These are phyloP conservation scores for Ormyrus thymus DNA, from an alignment of 2,888 invertebrate genomes.

Conservation along the genomic window DNA sequence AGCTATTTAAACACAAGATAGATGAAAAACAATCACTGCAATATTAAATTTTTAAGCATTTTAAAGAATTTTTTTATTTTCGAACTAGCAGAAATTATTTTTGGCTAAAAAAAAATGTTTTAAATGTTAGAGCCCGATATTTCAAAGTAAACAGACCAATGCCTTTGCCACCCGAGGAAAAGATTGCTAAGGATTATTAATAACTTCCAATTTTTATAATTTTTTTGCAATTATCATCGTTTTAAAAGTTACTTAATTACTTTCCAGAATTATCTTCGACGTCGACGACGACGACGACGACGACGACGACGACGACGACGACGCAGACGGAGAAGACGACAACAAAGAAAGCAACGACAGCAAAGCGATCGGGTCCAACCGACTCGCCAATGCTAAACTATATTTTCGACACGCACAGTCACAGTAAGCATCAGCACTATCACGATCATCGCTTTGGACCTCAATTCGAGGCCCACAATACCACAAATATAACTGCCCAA, in stretches of 20 bases:
- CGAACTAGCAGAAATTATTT: too few relatives aligned
- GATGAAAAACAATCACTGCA: too few relatives aligned
- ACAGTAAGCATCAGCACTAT: slow-evolving; percentile 84
- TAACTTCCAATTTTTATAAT: too few relatives aligned
- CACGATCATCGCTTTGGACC: slow-evolving; percentile 81
- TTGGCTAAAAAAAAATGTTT: too few relatives aligned
- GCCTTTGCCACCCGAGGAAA: too few relatives aligned
- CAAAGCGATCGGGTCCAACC: slow-evolving; percentile 70
- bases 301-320: slow-evolving; percentile 43
- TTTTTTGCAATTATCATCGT: too few relatives aligned
- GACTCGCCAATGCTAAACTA: slow-evolving; percentile 85
- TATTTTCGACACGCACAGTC: slow-evolving; percentile 83
- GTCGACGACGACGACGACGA: slow-evolving; percentile 1
- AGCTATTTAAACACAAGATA: too few relatives aligned
- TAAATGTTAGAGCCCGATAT: too few relatives aligned
- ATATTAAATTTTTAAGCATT: too few relatives aligned
- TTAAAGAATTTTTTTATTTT: too few relatives aligned
- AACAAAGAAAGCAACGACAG: slow-evolving; percentile 53
- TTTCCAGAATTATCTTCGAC: slow-evolving; percentile 28
- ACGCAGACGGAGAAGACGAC: slow-evolving; percentile 59
- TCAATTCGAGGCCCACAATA: slow-evolving; percentile 81
- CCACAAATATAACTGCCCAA: slow-evolving; percentile 84
- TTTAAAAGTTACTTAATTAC: neutral
- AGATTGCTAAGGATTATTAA: too few relatives aligned
- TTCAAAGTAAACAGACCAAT: too few relatives aligned